A percentile compares a stretch with the other conserved stretches of the same genome.
Conservation (phyloP, 2,113 vertebrate genomes). For the Ptyas mucosa region DNA sequence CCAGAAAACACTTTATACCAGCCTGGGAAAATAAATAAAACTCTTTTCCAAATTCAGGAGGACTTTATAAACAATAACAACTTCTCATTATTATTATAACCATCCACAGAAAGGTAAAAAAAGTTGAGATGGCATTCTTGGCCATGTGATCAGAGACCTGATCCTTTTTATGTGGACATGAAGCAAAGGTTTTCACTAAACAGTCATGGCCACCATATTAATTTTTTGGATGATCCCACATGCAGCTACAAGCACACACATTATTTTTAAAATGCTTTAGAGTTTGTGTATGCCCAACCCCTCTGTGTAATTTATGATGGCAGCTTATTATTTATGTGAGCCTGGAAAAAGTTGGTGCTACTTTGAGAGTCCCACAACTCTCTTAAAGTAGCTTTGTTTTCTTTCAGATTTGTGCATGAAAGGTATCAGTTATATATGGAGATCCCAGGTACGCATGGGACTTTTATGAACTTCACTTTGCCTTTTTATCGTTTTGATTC, state of each 20-base stretch:
- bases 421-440: background rate
- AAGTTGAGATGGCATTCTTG: background rate
- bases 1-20: background rate
- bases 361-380: background rate
- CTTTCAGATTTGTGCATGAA: background rate
- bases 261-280: background rate
- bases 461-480: background rate
- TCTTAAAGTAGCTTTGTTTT: background rate
- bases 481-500: background rate
- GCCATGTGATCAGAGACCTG: background rate
- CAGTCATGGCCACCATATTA: background rate
- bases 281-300: background rate
- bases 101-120: background rate
- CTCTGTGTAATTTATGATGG: background rate
- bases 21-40: background rate
- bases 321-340: background rate
- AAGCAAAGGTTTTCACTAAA: background rate
- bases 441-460: background rate
- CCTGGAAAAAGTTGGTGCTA: background rate
- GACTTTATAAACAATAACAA: background rate
- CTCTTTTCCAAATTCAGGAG: background rate
- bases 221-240: background rate
- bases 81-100: background rate
- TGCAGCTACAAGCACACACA: background rate
- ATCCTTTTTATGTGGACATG: background rate